phyloP scores from a whole-genome alignment of 2,113 vertebrate species.

The Odontophorus gujanensis region DNA sequence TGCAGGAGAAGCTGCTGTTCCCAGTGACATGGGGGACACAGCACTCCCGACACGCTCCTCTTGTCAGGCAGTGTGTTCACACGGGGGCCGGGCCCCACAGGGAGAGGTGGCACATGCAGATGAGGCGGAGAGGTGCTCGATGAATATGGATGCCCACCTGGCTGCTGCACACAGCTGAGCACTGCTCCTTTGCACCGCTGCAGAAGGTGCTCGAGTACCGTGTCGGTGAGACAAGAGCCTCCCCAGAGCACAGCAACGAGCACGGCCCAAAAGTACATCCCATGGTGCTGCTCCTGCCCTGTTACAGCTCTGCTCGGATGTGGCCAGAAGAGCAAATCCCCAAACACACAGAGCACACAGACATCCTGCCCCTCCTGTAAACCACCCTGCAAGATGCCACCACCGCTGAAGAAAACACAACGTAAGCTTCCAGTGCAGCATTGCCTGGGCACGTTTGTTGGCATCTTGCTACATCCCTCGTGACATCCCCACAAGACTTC shows the following conservation, averaged over 20 bases:
- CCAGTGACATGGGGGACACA: neutral
- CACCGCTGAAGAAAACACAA: neutral
- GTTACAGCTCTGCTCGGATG: neutral
- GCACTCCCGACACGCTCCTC: neutral
- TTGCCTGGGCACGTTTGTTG: neutral
- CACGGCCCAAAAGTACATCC: rapidly evolving
- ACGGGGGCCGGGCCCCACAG: neutral
- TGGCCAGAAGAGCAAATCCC: neutral
- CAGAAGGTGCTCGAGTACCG: neutral
- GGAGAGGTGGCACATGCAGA: conserved; percentile 26
- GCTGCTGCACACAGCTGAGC: conserved; percentile 30
- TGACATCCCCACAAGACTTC: neutral
- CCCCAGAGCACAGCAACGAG: neutral
- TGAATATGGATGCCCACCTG: conserved; percentile 75
- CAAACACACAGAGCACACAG: neutral
- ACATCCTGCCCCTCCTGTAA: neutral
- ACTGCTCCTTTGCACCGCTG: neutral
- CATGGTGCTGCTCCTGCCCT: neutral
- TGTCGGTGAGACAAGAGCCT: rapidly evolving
- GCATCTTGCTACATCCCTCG: neutral
- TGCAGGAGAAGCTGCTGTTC: neutral
- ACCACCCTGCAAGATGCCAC: neutral
- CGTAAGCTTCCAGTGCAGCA: neutral
- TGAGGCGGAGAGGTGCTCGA: neutral
- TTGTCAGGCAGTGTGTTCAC: conserved; percentile 19